Conservation (phyloP, 2,113 vertebrate species). For the Electrona antarctica region DNA sequence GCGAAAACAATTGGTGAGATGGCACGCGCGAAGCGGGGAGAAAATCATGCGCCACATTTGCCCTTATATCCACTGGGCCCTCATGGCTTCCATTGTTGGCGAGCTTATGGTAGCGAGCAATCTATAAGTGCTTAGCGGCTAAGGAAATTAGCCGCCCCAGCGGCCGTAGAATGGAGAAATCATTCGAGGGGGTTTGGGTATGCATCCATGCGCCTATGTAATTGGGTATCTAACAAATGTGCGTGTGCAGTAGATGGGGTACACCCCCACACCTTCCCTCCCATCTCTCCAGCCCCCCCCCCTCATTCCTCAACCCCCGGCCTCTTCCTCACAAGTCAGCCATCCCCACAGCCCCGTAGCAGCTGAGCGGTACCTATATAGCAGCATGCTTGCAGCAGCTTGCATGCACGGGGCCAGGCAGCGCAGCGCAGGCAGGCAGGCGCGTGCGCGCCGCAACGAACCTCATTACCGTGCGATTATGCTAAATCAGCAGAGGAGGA, state of each 20-base stretch:
- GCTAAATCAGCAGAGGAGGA: conserved; percentile 67
- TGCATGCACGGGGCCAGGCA: no score
- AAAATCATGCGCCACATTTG: conserved; percentile 55
- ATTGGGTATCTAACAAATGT: conserved; percentile 78
- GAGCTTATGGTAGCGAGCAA: conserved; percentile 62
- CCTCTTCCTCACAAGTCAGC: conserved; percentile 20
- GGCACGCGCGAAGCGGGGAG: conserved; percentile 45
- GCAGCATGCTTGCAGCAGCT: no score
- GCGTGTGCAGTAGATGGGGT: conserved; percentile 46
- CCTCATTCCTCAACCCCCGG: no score
- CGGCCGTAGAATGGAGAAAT: conserved; percentile 74
- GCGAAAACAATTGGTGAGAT: conserved; percentile 26
- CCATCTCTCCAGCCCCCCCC: conserved; percentile 18
- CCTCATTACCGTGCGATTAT: conserved; percentile 72
- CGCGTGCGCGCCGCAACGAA: conserved; percentile 41
- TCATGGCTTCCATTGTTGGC: conserved; percentile 12
- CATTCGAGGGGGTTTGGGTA: conserved; percentile 62
- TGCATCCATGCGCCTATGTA: conserved; percentile 72
- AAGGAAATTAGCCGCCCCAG: conserved; percentile 77
- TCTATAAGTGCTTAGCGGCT: conserved; percentile 72
- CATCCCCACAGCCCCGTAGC: conserved; percentile 31
- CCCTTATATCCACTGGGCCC: conserved; percentile 34
- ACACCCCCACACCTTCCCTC: conserved; percentile 12
- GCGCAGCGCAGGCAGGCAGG: not conserved
- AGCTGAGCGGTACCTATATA: conserved; percentile 1